phyloP scores from a whole-genome alignment of 2,888 invertebrate genomes.

The Strigamia maritima region DNA sequence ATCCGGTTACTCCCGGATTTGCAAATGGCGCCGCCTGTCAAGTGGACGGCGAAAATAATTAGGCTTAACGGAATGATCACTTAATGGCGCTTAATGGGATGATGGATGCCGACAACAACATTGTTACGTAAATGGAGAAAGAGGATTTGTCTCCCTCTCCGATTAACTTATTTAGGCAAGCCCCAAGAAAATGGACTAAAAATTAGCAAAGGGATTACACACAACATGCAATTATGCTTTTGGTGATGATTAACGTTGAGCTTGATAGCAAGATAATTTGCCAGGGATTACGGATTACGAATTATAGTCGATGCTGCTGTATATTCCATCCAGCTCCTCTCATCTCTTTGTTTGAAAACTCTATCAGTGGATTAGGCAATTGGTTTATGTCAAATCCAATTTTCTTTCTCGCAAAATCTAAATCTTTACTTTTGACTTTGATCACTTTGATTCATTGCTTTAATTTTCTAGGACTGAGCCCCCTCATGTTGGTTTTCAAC shows the following conservation, averaged over 20 bases:
- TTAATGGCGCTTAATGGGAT: constrained; percentile 32
- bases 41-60: constrained; percentile 32
- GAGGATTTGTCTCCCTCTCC: constrained; percentile 6
- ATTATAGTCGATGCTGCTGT: background rate
- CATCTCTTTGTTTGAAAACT: background rate
- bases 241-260: too few relatives aligned
- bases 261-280: background rate
- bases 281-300: constrained; percentile 1
- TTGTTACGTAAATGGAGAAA: constrained; percentile 32
- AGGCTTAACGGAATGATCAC: constrained; percentile 32
- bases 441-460: too few relatives aligned
- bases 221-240: background rate
- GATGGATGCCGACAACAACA: constrained; percentile 32
- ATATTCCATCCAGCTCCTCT: background rate
- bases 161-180: constrained; percentile 25
- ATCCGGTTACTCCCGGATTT: constrained; percentile 28
- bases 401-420: background rate
- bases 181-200: constrained; percentile 18
- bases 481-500: too few relatives aligned
- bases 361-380: background rate
- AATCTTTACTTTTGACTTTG: too few relatives aligned
- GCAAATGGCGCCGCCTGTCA: constrained; percentile 34
- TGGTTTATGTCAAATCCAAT: background rate
- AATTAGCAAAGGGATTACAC: constrained; percentile 14
- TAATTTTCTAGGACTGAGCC: too few relatives aligned